Evolutionary conservation across 2,888 invertebrate species (phyloP).

Genomic region (Limnephilus marmoratus): DNA sequence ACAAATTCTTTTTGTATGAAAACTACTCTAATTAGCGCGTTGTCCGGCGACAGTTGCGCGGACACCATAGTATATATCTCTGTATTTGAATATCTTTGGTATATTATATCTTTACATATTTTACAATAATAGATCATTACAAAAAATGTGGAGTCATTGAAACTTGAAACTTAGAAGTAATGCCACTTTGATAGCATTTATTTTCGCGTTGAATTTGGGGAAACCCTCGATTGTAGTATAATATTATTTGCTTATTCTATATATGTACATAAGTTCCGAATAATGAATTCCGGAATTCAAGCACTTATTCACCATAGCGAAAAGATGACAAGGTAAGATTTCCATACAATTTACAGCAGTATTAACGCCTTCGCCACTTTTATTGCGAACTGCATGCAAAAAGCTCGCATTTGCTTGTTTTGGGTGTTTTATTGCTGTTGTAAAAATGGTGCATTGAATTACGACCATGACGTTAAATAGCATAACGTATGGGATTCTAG

Average conservation of each 20-base stretch:
- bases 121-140: no score
- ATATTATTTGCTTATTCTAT: not conserved
- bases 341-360: conserved; percentile 54
- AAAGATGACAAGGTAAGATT: conserved; percentile 63
- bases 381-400: conserved; percentile 51
- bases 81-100: no score
- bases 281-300: conserved; percentile 39
- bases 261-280: not conserved
- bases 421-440: conserved; percentile 38
- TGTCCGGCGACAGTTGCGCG: no score
- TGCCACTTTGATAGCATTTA: no score
- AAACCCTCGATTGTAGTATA: not conserved
- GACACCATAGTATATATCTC: no score
- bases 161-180: no score
- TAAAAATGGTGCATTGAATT: conserved; percentile 23
- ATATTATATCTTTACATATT: no score
- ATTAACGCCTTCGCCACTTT: conserved; percentile 55
- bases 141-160: no score
- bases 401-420: conserved; percentile 43
- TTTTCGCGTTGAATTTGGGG: no score
- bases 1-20: no score
- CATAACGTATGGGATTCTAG: not conserved
- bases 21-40: no score
- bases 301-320: conserved; percentile 60
- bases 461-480: not conserved